Base-by-base conservation (phyloP, 2,888 invertebrate genomes). In the Agapetus fuscipes region DNA sequence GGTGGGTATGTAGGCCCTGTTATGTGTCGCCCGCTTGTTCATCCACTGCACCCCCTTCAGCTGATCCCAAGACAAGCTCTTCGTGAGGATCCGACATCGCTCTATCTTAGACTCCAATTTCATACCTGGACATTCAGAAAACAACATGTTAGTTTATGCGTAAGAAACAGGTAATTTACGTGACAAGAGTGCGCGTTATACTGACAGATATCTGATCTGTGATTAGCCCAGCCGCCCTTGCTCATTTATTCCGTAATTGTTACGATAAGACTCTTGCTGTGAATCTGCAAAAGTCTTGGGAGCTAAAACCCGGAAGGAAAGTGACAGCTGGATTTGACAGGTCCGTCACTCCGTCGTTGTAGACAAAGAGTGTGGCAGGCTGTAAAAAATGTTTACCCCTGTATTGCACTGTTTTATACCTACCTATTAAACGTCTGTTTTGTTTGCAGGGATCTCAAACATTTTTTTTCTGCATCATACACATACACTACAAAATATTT, bases 1-100 rank as follows among this genome's bases (percentile, higher is more conserved):
- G 15, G 94, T 91, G 30, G 94, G 93, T 51, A 78, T 75, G 61
- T 94, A 94, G 2, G 91, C 88, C 60, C 78, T 77, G 56, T 81
- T 79, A 20, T 78, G 71, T 41, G 72, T 68, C 33, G 87, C 84
- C 55, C 74, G 75, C 52, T 75, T 71, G 65, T 88, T 88, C 77
- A 81, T 87, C 87, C 87, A 87, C 64, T 80, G 76, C 38, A 82
- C 69, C 37, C 56, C 55, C 17, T 57, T 53, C 15, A 43, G 17
- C n/a, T 36, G 35, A n/a, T 43, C 43, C 43, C 43, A 43, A 13
- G 39, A 31, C 25, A 43, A 38, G 17, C 34, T 27, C 12, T 39
- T 28, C 34, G 38, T 16, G 12, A 39, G 36, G 17, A 30, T 33
- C 12, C 39, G 43, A 33, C 39, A 43, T 43, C 37, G 40, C 29